phyloP scores from a whole-genome alignment of 2,888 invertebrate species.

The Diachrysia chrysitis region DNA sequence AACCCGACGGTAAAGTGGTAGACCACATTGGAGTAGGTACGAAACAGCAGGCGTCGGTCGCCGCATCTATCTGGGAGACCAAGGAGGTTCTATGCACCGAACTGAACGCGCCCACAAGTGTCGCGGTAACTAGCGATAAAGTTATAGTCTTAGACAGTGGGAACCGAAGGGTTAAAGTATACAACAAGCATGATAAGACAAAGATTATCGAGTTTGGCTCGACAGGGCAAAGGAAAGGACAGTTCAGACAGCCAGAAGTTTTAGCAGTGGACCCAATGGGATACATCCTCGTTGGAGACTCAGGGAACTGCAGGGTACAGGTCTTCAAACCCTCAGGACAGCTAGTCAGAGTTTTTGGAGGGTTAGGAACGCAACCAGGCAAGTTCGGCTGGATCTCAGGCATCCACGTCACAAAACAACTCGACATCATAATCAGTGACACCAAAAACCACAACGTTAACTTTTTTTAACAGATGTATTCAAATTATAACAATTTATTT shows the following conservation, averaged over 20 bases:
- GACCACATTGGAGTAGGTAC: constrained; percentile 89
- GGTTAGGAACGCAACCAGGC: constrained; percentile 80
- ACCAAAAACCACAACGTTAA: constrained; percentile 87
- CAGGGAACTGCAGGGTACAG: constrained; percentile 93
- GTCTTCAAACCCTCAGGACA: constrained; percentile 92
- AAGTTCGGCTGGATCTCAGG: constrained; percentile 93
- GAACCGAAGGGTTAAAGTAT: constrained; percentile 91
- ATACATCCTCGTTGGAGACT: constrained; percentile 93
- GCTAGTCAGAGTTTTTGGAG: constrained; percentile 91
- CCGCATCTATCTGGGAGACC: constrained; percentile 76
- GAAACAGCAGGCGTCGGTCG: constrained; percentile 69
- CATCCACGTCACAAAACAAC: constrained; percentile 89
- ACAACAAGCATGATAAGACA: constrained; percentile 85
- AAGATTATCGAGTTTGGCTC: constrained; percentile 91
- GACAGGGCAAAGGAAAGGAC: constrained; percentile 91
- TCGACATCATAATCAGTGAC: constrained; percentile 91
- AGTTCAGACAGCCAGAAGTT: constrained; percentile 93
- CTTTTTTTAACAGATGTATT: constrained; percentile 74
- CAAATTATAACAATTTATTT: constrained; percentile 75
- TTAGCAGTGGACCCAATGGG: constrained; percentile 92
- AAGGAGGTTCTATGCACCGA: constrained; percentile 83
- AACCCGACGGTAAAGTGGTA: constrained; percentile 90
- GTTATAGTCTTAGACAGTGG: constrained; percentile 92
- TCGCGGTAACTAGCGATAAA: constrained; percentile 89
- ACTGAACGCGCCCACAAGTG: constrained; percentile 92